Evolutionary conservation across 2,113 vertebrate genomes (phyloP).

Genomic region (Dasypus novemcinctus): DNA sequence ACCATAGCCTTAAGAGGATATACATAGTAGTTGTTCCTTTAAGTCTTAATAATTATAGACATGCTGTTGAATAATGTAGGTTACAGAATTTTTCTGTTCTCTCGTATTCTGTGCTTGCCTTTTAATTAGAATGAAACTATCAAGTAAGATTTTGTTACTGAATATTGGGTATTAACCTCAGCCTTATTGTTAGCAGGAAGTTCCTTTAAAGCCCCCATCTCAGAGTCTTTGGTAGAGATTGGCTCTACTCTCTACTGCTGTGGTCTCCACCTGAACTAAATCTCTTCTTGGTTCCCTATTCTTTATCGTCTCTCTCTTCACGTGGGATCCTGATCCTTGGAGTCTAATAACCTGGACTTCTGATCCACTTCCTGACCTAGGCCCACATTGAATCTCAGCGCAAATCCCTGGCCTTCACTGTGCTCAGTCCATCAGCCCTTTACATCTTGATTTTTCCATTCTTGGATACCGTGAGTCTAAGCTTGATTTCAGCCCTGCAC

Average conservation of each 20-base stretch:
- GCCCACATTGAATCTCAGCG: background rate
- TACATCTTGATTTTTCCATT: background rate
- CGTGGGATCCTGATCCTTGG: background rate
- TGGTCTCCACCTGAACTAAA: background rate
- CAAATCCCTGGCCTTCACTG: background rate
- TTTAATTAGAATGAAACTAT: background rate
- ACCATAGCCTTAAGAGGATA: background rate
- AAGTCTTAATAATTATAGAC: constrained; percentile 24
- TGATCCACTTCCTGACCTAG: background rate
- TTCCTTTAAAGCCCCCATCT: background rate
- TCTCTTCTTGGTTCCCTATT: background rate
- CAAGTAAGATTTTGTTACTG: background rate
- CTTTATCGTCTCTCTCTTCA: background rate
- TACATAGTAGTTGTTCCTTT: background rate
- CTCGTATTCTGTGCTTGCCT: background rate
- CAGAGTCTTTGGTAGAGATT: background rate
- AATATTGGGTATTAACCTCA: background rate
- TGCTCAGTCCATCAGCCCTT: background rate
- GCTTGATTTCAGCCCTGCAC: background rate
- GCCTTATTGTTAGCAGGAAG: background rate
- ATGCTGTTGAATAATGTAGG: background rate
- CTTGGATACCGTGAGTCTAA: background rate
- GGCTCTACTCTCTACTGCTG: background rate
- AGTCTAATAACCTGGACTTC: background rate
- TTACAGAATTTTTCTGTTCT: background rate